A percentile compares a stretch with the other conserved stretches of the same genome.
Conservation (phyloP, 1,140 invertebrate genomes). For the Zaprionus capensis region DNA sequence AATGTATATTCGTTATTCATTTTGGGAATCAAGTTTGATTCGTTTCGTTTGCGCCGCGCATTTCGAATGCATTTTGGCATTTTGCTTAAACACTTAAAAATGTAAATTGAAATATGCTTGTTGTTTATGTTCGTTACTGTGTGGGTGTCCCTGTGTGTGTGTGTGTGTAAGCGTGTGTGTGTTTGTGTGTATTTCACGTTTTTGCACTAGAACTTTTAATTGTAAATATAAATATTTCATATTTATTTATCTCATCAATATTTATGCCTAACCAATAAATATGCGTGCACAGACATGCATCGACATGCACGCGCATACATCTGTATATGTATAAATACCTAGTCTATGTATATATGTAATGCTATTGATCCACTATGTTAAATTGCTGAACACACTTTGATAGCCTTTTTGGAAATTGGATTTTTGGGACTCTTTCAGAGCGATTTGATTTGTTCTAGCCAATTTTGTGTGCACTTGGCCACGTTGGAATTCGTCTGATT, state of each 20-base stretch:
- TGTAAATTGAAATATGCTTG: slow-evolving; percentile 67
- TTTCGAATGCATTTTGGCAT: slow-evolving; percentile 74
- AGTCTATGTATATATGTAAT: background rate
- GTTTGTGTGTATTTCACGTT: slow-evolving; percentile 30
- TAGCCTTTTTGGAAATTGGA: slow-evolving; percentile 32
- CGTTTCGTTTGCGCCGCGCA: slow-evolving; percentile 51
- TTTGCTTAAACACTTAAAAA: slow-evolving; percentile 76
- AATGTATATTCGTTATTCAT: slow-evolving; percentile 34
- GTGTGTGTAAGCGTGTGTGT: slow-evolving; percentile 5
- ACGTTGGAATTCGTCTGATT: slow-evolving; percentile 29
- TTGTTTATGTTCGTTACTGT: background rate
- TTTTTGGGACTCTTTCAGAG: slow-evolving; percentile 17
- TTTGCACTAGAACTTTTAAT: slow-evolving; percentile 55
- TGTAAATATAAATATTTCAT: slow-evolving; percentile 51
- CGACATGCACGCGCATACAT: background rate
- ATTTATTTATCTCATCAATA: slow-evolving; percentile 56
- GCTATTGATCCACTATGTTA: slow-evolving; percentile 26
- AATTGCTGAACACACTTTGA: slow-evolving; percentile 47
- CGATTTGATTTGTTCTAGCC: slow-evolving; percentile 50
- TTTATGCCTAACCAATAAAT: slow-evolving; percentile 68
- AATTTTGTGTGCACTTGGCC: slow-evolving; percentile 44
- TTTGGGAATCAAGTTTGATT: slow-evolving; percentile 30
- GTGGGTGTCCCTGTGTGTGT: too few relatives aligned
- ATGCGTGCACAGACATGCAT: slow-evolving; percentile 14
- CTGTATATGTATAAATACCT: slow-evolving; percentile 4